These are phyloP conservation scores for Stomatorhinus ivindoensis DNA, from an alignment of 2,113 vertebrate species.

Conservation along the genomic window DNA sequence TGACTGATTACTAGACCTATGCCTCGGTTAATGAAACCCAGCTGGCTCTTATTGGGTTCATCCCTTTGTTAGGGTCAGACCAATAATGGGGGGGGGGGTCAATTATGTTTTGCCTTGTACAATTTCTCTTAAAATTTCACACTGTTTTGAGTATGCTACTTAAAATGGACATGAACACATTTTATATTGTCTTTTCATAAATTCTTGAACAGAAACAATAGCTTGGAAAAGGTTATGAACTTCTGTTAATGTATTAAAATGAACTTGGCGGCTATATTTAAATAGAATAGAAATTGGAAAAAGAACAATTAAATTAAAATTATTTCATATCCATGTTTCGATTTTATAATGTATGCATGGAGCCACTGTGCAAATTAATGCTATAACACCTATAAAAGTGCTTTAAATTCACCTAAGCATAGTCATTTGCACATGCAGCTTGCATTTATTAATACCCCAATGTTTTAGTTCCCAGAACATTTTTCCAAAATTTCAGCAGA, in stretches of 20 bases:
- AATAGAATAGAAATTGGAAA: background rate
- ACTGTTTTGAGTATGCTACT: background rate
- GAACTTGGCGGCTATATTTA: background rate
- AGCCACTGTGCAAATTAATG: background rate
- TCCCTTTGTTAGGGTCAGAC: background rate
- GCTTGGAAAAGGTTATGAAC: background rate
- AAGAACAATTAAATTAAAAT: background rate
- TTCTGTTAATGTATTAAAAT: background rate
- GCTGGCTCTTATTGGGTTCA: background rate
- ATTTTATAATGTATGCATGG: background rate
- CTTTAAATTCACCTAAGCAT: background rate
- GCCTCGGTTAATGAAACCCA: background rate
- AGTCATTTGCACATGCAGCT: background rate
- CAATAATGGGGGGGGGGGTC: background rate
- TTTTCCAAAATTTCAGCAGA: background rate
- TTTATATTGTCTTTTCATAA: background rate
- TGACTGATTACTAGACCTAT: background rate
- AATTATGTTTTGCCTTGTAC: background rate
- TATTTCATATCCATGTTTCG: background rate
- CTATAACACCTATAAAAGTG: background rate
- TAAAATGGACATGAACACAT: background rate
- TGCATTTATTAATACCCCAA: background rate
- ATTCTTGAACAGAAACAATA: background rate
- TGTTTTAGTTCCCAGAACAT: background rate
- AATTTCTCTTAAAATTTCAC: background rate